phyloP scores from a whole-genome alignment of 2,113 vertebrate genomes.

The Eretmochelys imbricata region DNA sequence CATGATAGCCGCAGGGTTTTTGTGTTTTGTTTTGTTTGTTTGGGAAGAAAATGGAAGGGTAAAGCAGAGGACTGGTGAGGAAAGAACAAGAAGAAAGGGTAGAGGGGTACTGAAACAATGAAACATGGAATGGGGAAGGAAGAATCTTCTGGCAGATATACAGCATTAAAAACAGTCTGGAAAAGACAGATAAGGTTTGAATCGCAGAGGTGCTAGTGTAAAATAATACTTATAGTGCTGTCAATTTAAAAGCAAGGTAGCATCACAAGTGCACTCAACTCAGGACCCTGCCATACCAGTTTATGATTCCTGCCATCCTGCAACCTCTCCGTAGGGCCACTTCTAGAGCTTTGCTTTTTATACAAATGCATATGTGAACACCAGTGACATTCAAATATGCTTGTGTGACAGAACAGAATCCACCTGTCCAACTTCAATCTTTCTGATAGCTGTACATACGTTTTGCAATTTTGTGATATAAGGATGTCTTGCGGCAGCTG shows the following conservation, averaged over 20 bases:
- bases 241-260: fast-evolving
- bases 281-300: not conserved
- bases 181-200: not conserved
- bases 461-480: not conserved
- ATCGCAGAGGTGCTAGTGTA: fast-evolving
- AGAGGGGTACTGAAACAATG: not conserved
- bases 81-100: not conserved
- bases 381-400: fast-evolving
- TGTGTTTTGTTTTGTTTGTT: not conserved
- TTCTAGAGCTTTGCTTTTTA: not conserved
- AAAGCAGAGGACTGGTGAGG: not conserved
- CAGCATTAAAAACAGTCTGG: not conserved
- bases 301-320: not conserved
- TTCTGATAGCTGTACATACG: not conserved
- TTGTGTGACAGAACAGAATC: not conserved
- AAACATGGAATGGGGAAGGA: fast-evolving
- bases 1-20: not conserved
- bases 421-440: not conserved
- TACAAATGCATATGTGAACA: not conserved
- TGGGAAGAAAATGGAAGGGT: not conserved
- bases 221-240: fast-evolving
- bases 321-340: fast-evolving
- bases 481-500: not conserved
- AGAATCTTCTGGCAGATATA: not conserved
- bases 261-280: fast-evolving